Evolutionary conservation across 2,888 invertebrate species (phyloP).

Genomic region (Bibio marci): DNA sequence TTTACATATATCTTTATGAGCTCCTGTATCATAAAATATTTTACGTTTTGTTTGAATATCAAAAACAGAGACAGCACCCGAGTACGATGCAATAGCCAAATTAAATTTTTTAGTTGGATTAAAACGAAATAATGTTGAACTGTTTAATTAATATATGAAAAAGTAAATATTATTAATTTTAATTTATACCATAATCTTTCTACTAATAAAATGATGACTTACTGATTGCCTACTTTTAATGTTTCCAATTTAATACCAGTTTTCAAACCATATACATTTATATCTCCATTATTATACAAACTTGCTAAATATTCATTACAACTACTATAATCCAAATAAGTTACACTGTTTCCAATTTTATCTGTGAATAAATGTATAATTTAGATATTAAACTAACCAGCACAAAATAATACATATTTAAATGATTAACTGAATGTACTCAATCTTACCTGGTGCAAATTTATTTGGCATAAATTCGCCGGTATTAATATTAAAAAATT

Average conservation of each 20-base stretch:
- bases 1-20: conserved; percentile 24
- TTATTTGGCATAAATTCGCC: conserved; percentile 8
- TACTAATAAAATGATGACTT: no score
- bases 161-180: no score
- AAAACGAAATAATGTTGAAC: conserved; percentile 24
- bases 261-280: conserved; percentile 23
- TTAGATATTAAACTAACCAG: no score
- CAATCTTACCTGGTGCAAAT: conserved; percentile 18
- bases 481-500: conserved; percentile 20
- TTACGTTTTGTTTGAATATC: conserved; percentile 22
- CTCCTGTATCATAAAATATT: conserved; percentile 18
- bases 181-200: no score
- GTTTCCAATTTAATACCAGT: conserved; percentile 23
- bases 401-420: no score
- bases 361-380: conserved; percentile 13
- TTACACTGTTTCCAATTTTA: conserved; percentile 18
- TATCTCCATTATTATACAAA: conserved; percentile 22
- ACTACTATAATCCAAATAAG: conserved; percentile 24
- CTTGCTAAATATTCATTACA: conserved; percentile 26
- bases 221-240: conserved; percentile 21
- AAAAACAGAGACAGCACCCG: conserved; percentile 22
- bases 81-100: conserved; percentile 21
- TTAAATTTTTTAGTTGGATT: conserved; percentile 25
- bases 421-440: no score
- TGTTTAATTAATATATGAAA: no score